A percentile compares a stretch with the other conserved stretches of the same genome.
Conservation (phyloP, 2,113 vertebrate species). For the Tor tambroides region DNA sequence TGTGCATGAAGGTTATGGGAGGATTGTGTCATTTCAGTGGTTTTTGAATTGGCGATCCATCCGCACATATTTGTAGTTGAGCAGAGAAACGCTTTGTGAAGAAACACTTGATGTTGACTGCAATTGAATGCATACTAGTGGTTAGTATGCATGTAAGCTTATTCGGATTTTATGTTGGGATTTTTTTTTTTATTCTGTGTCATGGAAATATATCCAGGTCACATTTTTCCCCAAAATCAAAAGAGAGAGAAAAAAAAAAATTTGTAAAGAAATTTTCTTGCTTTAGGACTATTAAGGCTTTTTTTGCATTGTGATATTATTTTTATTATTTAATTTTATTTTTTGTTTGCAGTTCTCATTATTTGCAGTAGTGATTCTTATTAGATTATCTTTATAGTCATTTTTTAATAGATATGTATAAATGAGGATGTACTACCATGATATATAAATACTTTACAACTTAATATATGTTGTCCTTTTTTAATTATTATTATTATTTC, state of each 20-base stretch:
- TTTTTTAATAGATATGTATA: not conserved
- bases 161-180: not conserved
- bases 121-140: no score
- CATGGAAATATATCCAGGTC: not conserved
- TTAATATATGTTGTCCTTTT: not conserved
- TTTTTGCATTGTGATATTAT: not conserved
- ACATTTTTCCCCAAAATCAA: not conserved
- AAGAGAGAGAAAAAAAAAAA: not conserved
- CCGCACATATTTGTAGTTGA: not conserved
- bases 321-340: not conserved
- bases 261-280: not conserved
- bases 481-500: not conserved
- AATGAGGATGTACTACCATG: not conserved
- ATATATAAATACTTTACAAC: not conserved
- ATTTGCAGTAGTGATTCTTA: not conserved
- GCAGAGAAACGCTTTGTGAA: not conserved
- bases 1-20: not conserved
- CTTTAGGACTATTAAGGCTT: not conserved
- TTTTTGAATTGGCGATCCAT: not conserved
- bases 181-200: not conserved
- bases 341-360: not conserved
- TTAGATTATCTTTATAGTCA: not conserved
- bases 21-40: not conserved
- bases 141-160: not conserved
- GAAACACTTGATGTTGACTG: not conserved